Evolutionary conservation across 2,113 vertebrate genomes (phyloP).

Genomic region (Muntiacus reevesi): DNA sequence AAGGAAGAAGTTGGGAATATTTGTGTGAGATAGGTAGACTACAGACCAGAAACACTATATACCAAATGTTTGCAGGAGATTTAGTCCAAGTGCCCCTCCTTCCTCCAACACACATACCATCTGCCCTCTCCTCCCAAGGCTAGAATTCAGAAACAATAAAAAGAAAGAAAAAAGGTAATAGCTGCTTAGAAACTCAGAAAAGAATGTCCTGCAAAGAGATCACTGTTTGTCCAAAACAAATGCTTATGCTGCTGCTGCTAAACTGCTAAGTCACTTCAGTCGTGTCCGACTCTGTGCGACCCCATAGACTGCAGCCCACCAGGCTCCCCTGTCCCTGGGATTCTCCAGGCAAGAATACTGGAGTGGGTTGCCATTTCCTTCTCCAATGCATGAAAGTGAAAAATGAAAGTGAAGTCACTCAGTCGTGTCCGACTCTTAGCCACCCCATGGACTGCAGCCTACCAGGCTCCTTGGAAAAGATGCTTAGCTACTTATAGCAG

Average conservation of each 20-base stretch:
- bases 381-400: not conserved
- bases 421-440: too few species aligned
- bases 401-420: too few species aligned
- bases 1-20: not conserved
- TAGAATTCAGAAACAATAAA: not conserved
- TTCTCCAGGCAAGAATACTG: too few species aligned
- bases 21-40: not conserved
- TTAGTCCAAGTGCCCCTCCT: too few species aligned
- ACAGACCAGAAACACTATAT: not conserved
- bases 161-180: not conserved
- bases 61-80: not conserved
- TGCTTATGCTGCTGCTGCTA: not conserved
- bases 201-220: not conserved
- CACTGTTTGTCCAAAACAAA: constrained; percentile 24
- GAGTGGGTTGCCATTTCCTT: too few species aligned
- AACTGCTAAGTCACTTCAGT: too few species aligned
- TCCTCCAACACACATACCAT: accelerated
- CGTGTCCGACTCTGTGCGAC: too few species aligned
- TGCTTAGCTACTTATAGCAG: not conserved
- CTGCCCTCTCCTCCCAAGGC: not conserved
- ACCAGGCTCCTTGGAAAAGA: not conserved
- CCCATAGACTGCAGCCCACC: too few species aligned
- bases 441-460: too few species aligned
- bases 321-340: too few species aligned
- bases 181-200: constrained; percentile 1